Percentiles rank a stretch among this genome's conserved stretches.
These are phyloP conservation scores for Drosophila triauraria DNA, from an alignment of 1,140 invertebrate genomes.

Conservation along the genomic window DNA sequence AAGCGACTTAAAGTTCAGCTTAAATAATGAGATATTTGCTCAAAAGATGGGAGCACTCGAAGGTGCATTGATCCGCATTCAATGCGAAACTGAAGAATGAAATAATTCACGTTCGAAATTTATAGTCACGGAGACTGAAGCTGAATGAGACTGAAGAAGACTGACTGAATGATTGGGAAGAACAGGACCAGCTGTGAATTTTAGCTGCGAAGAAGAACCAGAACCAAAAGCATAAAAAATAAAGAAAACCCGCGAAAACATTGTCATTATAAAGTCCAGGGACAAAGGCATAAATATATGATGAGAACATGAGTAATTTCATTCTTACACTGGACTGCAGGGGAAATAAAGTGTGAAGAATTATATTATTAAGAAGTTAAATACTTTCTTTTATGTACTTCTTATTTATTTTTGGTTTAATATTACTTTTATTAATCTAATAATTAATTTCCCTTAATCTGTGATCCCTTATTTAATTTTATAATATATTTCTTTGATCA, in stretches of 20 bases:
- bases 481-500: too few species aligned
- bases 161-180: conserved; percentile 16
- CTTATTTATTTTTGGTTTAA: too few species aligned
- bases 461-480: too few species aligned
- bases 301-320: conserved; percentile 47
- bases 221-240: background rate
- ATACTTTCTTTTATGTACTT: too few species aligned
- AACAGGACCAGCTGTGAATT: conserved; percentile 43
- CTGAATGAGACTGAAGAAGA: conserved; percentile 2
- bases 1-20: conserved; percentile 23
- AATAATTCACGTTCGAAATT: conserved; percentile 47
- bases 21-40: conserved; percentile 45
- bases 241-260: conserved; percentile 33
- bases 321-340: conserved; percentile 27
- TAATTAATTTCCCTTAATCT: too few species aligned
- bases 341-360: background rate
- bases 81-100: conserved; percentile 40
- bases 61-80: conserved; percentile 71
- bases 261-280: conserved; percentile 50
- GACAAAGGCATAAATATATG: conserved; percentile 53
- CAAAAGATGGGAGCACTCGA: conserved; percentile 25
- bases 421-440: background rate
- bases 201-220: conserved; percentile 1
- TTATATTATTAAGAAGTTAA: background rate
- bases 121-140: conserved; percentile 27